Conservation (phyloP, 2,888 invertebrate genomes). For the Archaeoteleia sp. region DNA sequence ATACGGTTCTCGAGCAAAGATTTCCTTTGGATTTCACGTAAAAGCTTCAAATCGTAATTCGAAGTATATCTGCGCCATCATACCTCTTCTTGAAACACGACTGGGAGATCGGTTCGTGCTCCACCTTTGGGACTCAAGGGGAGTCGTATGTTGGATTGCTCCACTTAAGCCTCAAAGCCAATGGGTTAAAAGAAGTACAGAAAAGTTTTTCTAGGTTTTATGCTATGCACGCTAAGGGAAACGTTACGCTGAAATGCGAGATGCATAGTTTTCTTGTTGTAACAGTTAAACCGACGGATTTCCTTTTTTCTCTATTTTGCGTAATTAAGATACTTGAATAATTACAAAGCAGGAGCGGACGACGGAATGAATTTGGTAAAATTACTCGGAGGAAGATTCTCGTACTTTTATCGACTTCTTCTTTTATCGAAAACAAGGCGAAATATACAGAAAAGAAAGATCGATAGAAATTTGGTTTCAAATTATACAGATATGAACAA, state of each 20-base stretch:
- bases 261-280: neutral
- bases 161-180: neutral
- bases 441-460: too few relatives aligned
- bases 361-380: neutral
- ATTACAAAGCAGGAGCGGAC: neutral
- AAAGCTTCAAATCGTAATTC: slow-evolving; percentile 3
- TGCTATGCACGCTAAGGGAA: slow-evolving; percentile 2
- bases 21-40: neutral
- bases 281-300: slow-evolving; percentile 2
- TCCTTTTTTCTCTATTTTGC: neutral
- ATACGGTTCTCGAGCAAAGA: neutral
- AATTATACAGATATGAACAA: too few relatives aligned
- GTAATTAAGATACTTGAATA: neutral
- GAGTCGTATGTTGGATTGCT: slow-evolving; percentile 1
- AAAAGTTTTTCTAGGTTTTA: neutral
- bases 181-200: slow-evolving; percentile 1
- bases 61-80: slow-evolving; percentile 1
- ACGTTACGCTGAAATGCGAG: neutral
- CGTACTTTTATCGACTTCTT: neutral
- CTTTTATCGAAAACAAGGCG: neutral
- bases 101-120: neutral
- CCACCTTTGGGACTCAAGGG: neutral
- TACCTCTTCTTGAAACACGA: slow-evolving; percentile 1
- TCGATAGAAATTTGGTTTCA: too few relatives aligned
- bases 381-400: neutral